A percentile compares a stretch with the other conserved stretches of the same genome.
Evolutionary conservation across 2,797 vertebrate genomes (phyloP).

Genomic region (Delichon dasypus): DNA sequence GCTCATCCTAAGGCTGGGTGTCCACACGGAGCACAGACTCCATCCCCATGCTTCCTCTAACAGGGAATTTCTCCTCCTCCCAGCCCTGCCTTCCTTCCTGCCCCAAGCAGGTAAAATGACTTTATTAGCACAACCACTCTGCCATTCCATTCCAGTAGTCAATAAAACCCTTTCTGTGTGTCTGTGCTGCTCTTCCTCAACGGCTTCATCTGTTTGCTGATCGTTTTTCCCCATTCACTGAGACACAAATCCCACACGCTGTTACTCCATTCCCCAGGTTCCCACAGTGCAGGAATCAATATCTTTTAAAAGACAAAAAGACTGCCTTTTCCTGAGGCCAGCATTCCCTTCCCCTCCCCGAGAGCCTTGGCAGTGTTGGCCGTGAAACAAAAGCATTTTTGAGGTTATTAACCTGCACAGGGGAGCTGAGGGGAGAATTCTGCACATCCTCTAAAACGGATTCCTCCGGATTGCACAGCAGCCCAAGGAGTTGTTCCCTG

Average conservation of each 20-base stretch:
- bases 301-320: background rate
- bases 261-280: background rate
- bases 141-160: background rate
- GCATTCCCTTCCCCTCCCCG: background rate
- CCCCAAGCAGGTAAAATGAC: background rate
- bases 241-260: background rate
- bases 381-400: background rate
- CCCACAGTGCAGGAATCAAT: background rate
- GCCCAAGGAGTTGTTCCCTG: background rate
- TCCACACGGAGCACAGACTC: rapidly evolving
- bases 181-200: background rate
- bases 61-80: background rate
- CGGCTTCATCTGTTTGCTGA: background rate
- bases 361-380: background rate
- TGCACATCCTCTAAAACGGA: background rate
- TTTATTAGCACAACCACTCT: background rate
- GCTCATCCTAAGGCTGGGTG: background rate
- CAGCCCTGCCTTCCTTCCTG: background rate
- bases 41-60: background rate
- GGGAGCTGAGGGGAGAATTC: background rate
- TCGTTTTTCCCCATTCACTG: background rate
- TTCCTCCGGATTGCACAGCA: background rate
- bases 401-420: background rate
- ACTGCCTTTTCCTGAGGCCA: background rate
- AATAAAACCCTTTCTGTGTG: background rate